phyloP scores from a whole-genome alignment of 2,888 invertebrate species.

The Bellardia bayeri region DNA sequence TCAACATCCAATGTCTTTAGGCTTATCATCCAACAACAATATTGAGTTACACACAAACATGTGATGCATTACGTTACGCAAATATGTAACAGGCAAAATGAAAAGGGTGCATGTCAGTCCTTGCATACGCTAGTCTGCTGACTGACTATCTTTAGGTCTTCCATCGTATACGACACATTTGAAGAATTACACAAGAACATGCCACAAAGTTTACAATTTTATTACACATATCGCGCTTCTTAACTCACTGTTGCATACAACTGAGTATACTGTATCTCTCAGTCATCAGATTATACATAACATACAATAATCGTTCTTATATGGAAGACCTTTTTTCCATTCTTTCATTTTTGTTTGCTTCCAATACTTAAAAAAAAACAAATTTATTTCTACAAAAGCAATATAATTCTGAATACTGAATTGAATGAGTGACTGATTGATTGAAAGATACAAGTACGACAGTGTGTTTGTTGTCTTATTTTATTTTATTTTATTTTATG shows the following conservation, averaged over 20 bases:
- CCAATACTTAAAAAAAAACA: conserved; percentile 58
- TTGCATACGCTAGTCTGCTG: not conserved
- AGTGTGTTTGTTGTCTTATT: conserved; percentile 22
- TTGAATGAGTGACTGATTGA: conserved; percentile 26
- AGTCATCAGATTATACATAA: not conserved
- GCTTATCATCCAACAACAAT: conserved; percentile 43
- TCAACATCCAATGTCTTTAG: conserved; percentile 12
- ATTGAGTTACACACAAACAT: conserved; percentile 2
- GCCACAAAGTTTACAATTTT: conserved; percentile 25
- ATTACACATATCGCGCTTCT: conserved; percentile 55
- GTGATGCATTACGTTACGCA: conserved; percentile 65
- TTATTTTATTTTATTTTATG: conserved; percentile 44
- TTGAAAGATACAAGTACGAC: not conserved
- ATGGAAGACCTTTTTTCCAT: conserved; percentile 21
- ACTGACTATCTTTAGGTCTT: not conserved
- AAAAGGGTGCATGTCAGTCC: conserved; percentile 34
- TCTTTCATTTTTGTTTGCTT: conserved; percentile 38
- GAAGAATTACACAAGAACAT: conserved; percentile 23
- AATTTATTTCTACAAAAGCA: conserved; percentile 28
- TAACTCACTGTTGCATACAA: conserved; percentile 50
- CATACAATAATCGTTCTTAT: conserved; percentile 33
- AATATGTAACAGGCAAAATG: conserved; percentile 60
- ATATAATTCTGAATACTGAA: conserved; percentile 7
- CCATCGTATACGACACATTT: not conserved
- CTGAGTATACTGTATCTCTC: not conserved